Percentiles rank a stretch among this genome's conserved stretches.
phyloP scores from a whole-genome alignment of 2,113 vertebrate genomes.

The Coturnix japonica region DNA sequence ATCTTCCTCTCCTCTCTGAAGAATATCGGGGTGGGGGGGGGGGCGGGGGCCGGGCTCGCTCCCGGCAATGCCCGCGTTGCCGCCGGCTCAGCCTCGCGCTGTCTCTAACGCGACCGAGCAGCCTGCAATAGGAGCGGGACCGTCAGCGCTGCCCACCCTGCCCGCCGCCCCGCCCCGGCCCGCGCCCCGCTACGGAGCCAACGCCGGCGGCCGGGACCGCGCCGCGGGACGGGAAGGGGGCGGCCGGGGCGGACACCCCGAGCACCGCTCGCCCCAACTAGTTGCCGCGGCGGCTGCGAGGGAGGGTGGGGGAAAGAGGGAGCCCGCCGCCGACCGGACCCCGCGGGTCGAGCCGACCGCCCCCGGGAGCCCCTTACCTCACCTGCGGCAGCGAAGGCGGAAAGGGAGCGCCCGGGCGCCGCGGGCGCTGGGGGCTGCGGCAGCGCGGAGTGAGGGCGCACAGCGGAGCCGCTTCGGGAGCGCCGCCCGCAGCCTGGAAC shows the following conservation, averaged over 20 bases:
- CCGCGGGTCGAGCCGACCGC: no score
- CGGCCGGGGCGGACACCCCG: no score
- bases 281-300: no score
- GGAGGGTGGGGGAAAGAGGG: no score
- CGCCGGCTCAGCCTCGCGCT: neutral
- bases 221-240: no score
- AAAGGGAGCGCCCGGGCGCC: slow-evolving; percentile 38
- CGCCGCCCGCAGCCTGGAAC: slow-evolving; percentile 76
- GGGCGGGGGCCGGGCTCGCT: neutral
- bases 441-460: slow-evolving; percentile 68
- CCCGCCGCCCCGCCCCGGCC: no score
- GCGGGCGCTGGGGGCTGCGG: slow-evolving; percentile 71
- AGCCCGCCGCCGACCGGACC: no score
- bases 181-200: no score
- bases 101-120: neutral
- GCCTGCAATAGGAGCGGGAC: neutral
- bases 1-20: slow-evolving; percentile 64
- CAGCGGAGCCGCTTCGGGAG: slow-evolving; percentile 69
- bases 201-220: no score
- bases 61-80: neutral
- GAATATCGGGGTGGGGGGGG: neutral
- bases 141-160: neutral
- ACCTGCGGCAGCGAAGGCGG: no score
- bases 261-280: no score
- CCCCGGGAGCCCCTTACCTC: no score